Base-by-base conservation (phyloP, 1,140 invertebrate genomes). In the Hestina assimilis region DNA sequence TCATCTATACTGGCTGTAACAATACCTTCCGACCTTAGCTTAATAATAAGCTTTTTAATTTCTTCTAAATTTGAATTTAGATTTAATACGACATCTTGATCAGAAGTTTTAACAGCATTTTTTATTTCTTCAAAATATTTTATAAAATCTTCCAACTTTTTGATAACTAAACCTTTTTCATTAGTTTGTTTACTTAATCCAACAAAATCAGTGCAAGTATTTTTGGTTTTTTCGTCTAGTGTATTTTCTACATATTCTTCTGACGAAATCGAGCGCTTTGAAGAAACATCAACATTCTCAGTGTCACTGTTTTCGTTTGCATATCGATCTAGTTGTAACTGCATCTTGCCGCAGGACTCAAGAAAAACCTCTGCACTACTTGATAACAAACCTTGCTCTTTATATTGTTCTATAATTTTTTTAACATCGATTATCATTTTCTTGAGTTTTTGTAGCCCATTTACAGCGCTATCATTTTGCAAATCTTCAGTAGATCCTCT, bases 351-450 rank as follows among this genome's bases (percentile, higher is more conserved):
- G 41, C 71, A 76, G 12, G 64, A 58, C 8, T 63, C 52, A 7
- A 72, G n/a, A 65, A 76, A 76, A 3, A 66, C 45, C 50, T 73
- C 64, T 1, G 55, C 60, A 29, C 64, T 67, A 3, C 40, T 7
- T 15, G 50, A 58, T n/a, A 75, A 15, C 8, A 75, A 17, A 3
- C 64, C 63, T 50, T 72, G 56, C 3, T 63, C 21, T 60, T 63
- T 52, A 26, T 67, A 74, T 11, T 53, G 46, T 43, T 63, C 40
- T 23, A 63, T 67, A 24, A 70, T 57, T 38, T 68, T 33, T 12
- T 66, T 42, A 5, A 78, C 61, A 29, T 71, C 59, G 8, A 59
- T 55, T 17, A 78, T 66, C 8, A 69, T 47, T 3, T 42, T 45
- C 12, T 47, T 63, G 1, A 78, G 48, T 33, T 67, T 42, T 29